These are phyloP conservation scores for Euura saliciscinereae DNA, from an alignment of 1,140 invertebrate species.

Conservation along the genomic window DNA sequence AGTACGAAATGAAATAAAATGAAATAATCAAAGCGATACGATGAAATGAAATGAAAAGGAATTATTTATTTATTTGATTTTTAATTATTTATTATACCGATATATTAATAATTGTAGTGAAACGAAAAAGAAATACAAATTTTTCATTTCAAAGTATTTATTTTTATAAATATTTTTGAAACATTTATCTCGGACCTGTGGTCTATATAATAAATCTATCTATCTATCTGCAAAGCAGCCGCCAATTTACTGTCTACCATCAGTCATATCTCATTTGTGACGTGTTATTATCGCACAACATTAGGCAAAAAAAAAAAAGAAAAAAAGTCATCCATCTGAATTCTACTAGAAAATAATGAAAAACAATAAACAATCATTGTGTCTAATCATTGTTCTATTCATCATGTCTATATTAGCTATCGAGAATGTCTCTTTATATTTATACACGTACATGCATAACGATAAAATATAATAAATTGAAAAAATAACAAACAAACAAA, in stretches of 20 bases:
- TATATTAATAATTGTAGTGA: slow-evolving; percentile 48
- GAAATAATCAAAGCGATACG: slow-evolving; percentile 51
- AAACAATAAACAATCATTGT: slow-evolving; percentile 13
- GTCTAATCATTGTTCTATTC: slow-evolving; percentile 34
- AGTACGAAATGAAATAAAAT: slow-evolving; percentile 41
- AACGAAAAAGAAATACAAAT: slow-evolving; percentile 21
- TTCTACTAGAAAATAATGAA: background rate
- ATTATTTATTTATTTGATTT: slow-evolving; percentile 62
- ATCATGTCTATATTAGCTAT: slow-evolving; percentile 21
- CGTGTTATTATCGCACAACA: slow-evolving; percentile 36
- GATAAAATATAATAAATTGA: too few species aligned
- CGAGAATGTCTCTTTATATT: slow-evolving; percentile 21
- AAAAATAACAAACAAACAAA: slow-evolving; percentile 15
- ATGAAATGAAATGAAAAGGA: slow-evolving; percentile 34
- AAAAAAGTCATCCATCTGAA: slow-evolving; percentile 30
- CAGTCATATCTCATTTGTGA: background rate
- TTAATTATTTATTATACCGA: slow-evolving; percentile 52
- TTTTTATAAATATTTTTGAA: slow-evolving; percentile 58
- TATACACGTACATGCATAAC: slow-evolving; percentile 28
- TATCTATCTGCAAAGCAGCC: slow-evolving; percentile 31
- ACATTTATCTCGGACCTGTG: slow-evolving; percentile 28
- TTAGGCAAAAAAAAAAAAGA: slow-evolving; percentile 14
- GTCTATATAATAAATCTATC: slow-evolving; percentile 9
- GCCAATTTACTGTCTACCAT: too few species aligned
- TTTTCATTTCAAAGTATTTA: slow-evolving; percentile 56